Percentiles rank a stretch among this genome's conserved stretches.
These are phyloP conservation scores for Diplolepis rosae DNA, from an alignment of 2,888 invertebrate genomes.

Conservation along the genomic window DNA sequence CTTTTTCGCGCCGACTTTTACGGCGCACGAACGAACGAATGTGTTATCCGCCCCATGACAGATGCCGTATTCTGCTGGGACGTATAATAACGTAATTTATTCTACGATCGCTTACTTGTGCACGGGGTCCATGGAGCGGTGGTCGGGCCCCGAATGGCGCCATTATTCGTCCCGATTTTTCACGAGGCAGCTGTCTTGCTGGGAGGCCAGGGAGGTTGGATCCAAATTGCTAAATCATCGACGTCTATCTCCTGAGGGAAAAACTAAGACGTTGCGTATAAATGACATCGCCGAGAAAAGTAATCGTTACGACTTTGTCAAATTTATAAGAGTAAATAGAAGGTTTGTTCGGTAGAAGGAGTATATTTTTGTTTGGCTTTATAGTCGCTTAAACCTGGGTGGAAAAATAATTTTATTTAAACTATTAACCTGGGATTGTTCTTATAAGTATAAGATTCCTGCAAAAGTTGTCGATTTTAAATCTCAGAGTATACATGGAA, in stretches of 20 bases:
- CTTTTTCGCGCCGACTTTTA: slow-evolving; percentile 44
- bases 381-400: no score
- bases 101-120: slow-evolving; percentile 57
- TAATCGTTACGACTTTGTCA: neutral
- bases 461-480: no score
- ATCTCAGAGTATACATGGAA: no score
- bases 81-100: slow-evolving; percentile 60
- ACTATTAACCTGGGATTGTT: no score
- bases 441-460: no score
- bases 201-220: neutral
- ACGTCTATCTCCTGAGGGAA: neutral
- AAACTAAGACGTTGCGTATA: slow-evolving; percentile 22
- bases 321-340: neutral
- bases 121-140: slow-evolving; percentile 17
- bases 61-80: slow-evolving; percentile 51
- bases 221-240: slow-evolving; percentile 19
- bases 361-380: neutral
- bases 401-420: no score
- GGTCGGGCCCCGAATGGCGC: slow-evolving; percentile 29
- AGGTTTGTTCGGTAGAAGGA: neutral
- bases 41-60: slow-evolving; percentile 60
- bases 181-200: slow-evolving; percentile 47
- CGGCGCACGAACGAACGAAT: slow-evolving; percentile 58
- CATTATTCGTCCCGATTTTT: slow-evolving; percentile 46
- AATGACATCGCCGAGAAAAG: slow-evolving; percentile 3